Evolutionary conservation across 2,888 invertebrate genomes (phyloP), one percentile per base, ranked within the genome.

Genomic region (Ophion slaviceki): DNA sequence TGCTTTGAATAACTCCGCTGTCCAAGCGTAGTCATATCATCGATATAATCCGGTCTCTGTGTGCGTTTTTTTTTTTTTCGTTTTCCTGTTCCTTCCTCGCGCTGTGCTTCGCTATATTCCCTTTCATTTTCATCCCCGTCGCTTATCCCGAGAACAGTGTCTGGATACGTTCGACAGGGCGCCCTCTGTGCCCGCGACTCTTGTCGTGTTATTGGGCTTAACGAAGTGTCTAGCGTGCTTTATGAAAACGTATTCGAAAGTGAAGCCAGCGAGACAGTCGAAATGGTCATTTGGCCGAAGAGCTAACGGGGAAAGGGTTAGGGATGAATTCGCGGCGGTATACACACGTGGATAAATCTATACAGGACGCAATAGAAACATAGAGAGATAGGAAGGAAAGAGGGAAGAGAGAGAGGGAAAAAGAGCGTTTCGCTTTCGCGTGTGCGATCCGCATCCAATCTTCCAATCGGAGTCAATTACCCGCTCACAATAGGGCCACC

Each of bases 401-500:
- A 64, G 62, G 64, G 64, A 74, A 74, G 28, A n/a, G 64, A 66
- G 53, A 14, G 64, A 20, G 57, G 11, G 24, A 14, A 14, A 71
- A 4, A 20, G 59, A 40, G 57, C 28, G 53, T 64, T 78, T 85
- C 82, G 45, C 74, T 85, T 85, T 82, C 70, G 59, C 75, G 79
- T 82, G 87, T 88, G 90, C 91, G 91, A 93, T 93, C 91, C 93
- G 92, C 92, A 92, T 93, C 91, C 92, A 93, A 93, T 93, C 91
- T 92, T 92, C 92, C 92, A 93, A 93, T 93, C 93, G 92, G 92
- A 93, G 92, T 93, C 93, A 94, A 94, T 94, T 93, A 94, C 92
- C 88, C 89, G 83, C 87, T 90, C 90, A 93, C 93, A 93, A 93
- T 92, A 90, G 82, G 32, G 66, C 85, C 76, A 85, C 82, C 76